Evolutionary conservation across 2,113 vertebrate species (phyloP).

Genomic region (Pedetes capensis): DNA sequence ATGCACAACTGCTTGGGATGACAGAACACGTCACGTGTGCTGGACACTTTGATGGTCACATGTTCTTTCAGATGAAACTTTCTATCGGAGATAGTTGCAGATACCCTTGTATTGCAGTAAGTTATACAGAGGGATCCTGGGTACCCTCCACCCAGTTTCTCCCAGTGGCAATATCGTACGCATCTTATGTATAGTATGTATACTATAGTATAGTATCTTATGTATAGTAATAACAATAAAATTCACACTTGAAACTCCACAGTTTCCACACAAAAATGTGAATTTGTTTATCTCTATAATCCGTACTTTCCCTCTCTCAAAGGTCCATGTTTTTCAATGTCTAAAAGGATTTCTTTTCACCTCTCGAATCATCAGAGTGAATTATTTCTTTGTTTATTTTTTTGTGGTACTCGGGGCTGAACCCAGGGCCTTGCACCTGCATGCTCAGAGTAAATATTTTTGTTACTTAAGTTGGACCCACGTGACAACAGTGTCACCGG

Average conservation of each 20-base stretch:
- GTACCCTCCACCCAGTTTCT: not conserved
- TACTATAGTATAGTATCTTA: too few species aligned
- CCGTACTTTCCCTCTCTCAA: not conserved
- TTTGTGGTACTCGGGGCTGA: too few species aligned
- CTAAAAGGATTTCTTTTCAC: not conserved
- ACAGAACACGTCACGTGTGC: not conserved
- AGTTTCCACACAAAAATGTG: not conserved
- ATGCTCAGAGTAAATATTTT: not conserved
- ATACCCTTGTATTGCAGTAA: not conserved
- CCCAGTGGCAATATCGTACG: not conserved
- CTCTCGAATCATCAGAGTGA: not conserved
- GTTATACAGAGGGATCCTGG: not conserved
- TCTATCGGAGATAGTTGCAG: not conserved
- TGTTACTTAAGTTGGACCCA: too few species aligned
- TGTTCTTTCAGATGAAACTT: not conserved
- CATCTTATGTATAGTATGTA: too few species aligned
- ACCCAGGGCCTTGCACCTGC: too few species aligned
- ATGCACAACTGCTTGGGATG: not conserved
- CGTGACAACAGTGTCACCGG: too few species aligned
- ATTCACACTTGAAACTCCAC: not conserved
- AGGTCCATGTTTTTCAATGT: not conserved
- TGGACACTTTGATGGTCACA: not conserved
- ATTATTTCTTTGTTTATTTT: too few species aligned
- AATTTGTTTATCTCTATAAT: not conserved
- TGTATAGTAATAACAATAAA: not conserved